Base-by-base conservation (phyloP, 2,888 invertebrate genomes). In the Trichacis sp. region DNA sequence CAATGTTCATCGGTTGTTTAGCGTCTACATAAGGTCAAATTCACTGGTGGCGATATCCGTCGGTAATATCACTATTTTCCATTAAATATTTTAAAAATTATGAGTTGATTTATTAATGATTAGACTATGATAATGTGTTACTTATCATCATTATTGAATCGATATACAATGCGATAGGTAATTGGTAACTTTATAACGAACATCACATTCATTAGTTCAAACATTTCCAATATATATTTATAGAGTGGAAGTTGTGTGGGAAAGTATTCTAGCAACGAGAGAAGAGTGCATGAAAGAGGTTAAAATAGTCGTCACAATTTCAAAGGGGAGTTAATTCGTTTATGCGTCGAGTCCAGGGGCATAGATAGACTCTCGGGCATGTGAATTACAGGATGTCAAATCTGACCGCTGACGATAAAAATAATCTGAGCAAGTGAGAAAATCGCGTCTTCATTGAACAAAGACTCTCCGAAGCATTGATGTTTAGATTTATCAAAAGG, bases 291-390 rank as follows among this genome's bases (percentile, higher is more conserved):
- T 55, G 42, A 45, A 46, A 62, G 64, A 70, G 68, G 64, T 47
- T 48, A 36, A 29, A 38, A 49, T 45, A 68, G 69, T 74, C 75
- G 73, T 63, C 67, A 69, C 57, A 50, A 56, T 48, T 64, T 68
- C 58, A 62, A 57, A 69, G 69, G 69, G 68, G 66, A 68, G 61
- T 74, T 73, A 73, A 76, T 76, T 73, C 71, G 68, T 64, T 71
- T 72, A 71, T 60, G 53, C 29, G 40, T 30, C 29, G 18, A 18
- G 36, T 5, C 45, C 59, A 64, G 64, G 51, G 42, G 55, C 48
- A 59, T 59, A 59, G 8, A 17, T 42, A 42, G 18, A 19, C 17
- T 30, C 15, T 17, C 17, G 36, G 15, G 15, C 17, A 54, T 19
- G 20, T 63, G 65, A 68, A 52, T 69, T 65, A 72, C 69, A 67